These are phyloP conservation scores for Cyanocitta stelleri DNA, from an alignment of 2,113 vertebrate species.

Conservation along the genomic window DNA sequence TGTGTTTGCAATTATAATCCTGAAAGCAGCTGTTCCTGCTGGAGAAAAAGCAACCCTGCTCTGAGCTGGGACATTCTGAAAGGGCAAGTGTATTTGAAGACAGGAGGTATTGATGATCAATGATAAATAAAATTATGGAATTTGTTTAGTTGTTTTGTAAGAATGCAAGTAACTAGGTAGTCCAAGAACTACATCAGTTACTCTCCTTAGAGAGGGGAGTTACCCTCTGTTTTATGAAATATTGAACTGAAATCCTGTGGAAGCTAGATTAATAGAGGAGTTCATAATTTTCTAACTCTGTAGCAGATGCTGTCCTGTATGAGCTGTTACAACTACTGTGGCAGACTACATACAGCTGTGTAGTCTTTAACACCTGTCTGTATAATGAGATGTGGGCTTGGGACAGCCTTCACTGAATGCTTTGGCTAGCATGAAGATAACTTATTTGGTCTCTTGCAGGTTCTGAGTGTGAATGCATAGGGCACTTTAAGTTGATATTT, in stretches of 20 bases:
- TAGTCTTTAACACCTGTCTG: not conserved
- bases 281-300: not conserved
- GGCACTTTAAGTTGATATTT: slow-evolving; percentile 97
- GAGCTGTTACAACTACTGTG: not conserved
- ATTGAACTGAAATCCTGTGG: not conserved
- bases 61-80: not conserved
- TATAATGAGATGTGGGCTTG: not conserved
- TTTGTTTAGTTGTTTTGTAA: not conserved
- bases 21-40: not conserved
- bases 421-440: not conserved
- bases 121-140: not conserved
- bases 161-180: not conserved
- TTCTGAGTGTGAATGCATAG: slow-evolving; percentile 94
- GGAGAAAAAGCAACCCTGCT: not conserved
- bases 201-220: not conserved
- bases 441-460: slow-evolving; percentile 68
- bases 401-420: not conserved
- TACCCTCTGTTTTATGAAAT: not conserved
- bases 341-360: not conserved
- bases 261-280: not conserved
- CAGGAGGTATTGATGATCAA: not conserved
- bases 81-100: not conserved
- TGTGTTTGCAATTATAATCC: not conserved
- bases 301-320: not conserved
- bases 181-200: not conserved